Conservation (phyloP, 1,140 invertebrate species). For the Trichonephila clavipes region DNA sequence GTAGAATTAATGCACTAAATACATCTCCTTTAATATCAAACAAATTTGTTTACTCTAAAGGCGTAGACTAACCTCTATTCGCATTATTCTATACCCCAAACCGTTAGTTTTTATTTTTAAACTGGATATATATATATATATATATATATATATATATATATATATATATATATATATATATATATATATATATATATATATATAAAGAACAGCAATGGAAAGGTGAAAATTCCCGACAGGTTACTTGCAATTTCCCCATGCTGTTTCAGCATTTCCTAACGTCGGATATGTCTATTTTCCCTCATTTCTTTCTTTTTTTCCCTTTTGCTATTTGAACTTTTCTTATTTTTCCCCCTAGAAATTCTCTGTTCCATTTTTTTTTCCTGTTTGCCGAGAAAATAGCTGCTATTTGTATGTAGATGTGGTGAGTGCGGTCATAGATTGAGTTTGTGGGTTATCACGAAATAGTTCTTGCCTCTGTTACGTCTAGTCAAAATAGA, state of each 20-base stretch:
- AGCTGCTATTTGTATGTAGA: conserved; percentile 61
- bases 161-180: too few relatives aligned
- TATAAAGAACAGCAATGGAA: too few relatives aligned
- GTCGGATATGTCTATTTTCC: conserved; percentile 63
- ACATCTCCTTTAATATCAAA: too few relatives aligned
- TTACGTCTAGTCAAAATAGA: neutral
- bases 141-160: too few relatives aligned
- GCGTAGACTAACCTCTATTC: neutral
- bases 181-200: too few relatives aligned
- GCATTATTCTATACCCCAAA: neutral
- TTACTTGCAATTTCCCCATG: conserved; percentile 52
- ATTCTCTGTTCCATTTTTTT: neutral
- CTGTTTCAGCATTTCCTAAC: conserved; percentile 50
- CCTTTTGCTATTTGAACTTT: neutral
- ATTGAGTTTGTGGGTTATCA: conserved; percentile 39
- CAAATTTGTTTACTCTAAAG: neutral
- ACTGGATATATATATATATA: too few relatives aligned
- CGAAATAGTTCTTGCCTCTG: neutral
- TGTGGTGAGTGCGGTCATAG: conserved; percentile 33
- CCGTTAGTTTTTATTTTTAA: neutral
- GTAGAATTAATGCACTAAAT: too few relatives aligned
- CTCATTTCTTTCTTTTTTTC: conserved; percentile 30
- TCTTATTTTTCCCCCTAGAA: too few relatives aligned
- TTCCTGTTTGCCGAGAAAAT: neutral
- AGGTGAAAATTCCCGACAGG: conserved; percentile 48